A percentile compares a stretch with the other conserved stretches of the same genome.
Evolutionary conservation across 2,888 invertebrate genomes (phyloP).

Genomic region (Fragum sueziense): DNA sequence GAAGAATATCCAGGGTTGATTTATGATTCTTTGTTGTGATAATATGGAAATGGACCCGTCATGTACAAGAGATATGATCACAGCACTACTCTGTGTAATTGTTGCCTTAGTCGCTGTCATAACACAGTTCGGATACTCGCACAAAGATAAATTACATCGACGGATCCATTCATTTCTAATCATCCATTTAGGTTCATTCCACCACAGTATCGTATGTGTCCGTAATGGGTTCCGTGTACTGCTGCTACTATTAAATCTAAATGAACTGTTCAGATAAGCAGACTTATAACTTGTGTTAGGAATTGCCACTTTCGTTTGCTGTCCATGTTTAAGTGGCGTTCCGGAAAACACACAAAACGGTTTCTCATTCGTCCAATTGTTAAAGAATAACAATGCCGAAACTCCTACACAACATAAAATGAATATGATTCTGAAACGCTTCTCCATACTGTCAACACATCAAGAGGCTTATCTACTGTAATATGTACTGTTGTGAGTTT

Average conservation of each 20-base stretch:
- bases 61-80: constrained; percentile 30
- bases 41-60: constrained; percentile 2
- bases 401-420: too few relatives aligned
- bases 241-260: neutral
- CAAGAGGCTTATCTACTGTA: too few relatives aligned
- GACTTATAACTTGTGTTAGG: too few relatives aligned
- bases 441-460: too few relatives aligned
- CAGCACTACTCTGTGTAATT: constrained; percentile 24
- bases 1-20: constrained; percentile 49
- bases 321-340: too few relatives aligned
- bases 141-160: neutral
- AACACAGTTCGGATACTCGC: constrained; percentile 23
- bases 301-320: too few relatives aligned
- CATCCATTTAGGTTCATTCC: constrained; percentile 11
- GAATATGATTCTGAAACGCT: too few relatives aligned
- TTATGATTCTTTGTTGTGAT: constrained; percentile 2
- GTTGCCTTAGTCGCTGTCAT: constrained; percentile 16
- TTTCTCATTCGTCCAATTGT: too few relatives aligned
- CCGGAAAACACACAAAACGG: neutral
- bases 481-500: too few relatives aligned
- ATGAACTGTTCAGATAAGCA: neutral
- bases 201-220: neutral
- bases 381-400: neutral
- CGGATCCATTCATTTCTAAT: too few relatives aligned
- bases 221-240: neutral